Percentiles rank a stretch among this genome's conserved stretches.
These are phyloP conservation scores for Tyria jacobaeae DNA, from an alignment of 2,888 invertebrate species.

Conservation along the genomic window DNA sequence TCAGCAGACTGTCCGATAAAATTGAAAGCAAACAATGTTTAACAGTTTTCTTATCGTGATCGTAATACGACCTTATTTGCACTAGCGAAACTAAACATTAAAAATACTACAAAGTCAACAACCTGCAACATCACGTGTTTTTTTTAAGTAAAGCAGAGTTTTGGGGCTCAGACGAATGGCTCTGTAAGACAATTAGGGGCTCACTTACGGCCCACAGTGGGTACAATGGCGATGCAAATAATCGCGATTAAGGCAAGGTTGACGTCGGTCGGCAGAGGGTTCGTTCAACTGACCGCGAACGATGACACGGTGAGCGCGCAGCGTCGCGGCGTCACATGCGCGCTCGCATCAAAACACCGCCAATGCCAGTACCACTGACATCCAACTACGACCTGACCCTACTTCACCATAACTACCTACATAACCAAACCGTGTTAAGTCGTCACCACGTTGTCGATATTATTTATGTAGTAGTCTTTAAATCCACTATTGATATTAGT, in stretches of 20 bases:
- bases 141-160: slow-evolving; percentile 21
- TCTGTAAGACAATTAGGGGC: slow-evolving; percentile 70
- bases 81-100: slow-evolving; percentile 26
- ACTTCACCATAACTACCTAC: slow-evolving; percentile 20
- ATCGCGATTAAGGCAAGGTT: slow-evolving; percentile 86
- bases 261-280: slow-evolving; percentile 82
- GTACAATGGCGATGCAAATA: slow-evolving; percentile 84
- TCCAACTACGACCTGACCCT: slow-evolving; percentile 28
- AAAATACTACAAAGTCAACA: slow-evolving; percentile 33
- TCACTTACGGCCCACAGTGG: slow-evolving; percentile 68
- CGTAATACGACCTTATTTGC: slow-evolving; percentile 34
- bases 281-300: slow-evolving; percentile 86
- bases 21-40: slow-evolving; percentile 53
- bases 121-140: slow-evolving; percentile 18
- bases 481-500: slow-evolving; percentile 8
- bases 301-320: slow-evolving; percentile 83
- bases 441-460: slow-evolving; percentile 5
- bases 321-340: slow-evolving; percentile 74
- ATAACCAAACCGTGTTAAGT: slow-evolving; percentile 1
- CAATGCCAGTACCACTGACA: slow-evolving; percentile 44
- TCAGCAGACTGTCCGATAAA: slow-evolving; percentile 49
- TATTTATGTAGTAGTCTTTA: slow-evolving; percentile 1
- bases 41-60: slow-evolving; percentile 47
- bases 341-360: slow-evolving; percentile 52
- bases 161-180: slow-evolving; percentile 43